phyloP scores from a whole-genome alignment of 2,113 vertebrate genomes.

The Cheirogaleus medius region DNA sequence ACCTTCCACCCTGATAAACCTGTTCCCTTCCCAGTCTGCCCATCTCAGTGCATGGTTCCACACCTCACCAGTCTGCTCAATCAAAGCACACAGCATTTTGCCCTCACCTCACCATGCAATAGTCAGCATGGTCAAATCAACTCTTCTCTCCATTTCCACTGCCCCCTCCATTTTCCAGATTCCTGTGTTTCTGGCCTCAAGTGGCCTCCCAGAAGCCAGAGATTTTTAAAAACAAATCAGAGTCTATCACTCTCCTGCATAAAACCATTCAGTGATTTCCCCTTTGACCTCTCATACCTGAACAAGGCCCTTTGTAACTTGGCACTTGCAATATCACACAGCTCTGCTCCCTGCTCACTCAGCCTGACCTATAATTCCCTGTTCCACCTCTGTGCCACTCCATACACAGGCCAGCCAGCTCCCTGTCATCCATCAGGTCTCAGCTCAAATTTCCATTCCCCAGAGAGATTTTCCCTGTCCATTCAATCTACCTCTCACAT shows the following conservation, averaged over 20 bases:
- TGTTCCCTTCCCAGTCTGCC: background rate
- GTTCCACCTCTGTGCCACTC: background rate
- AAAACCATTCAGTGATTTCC: background rate
- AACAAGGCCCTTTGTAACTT: background rate
- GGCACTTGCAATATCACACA: background rate
- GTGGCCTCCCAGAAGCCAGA: background rate
- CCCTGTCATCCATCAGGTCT: background rate
- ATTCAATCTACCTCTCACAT: background rate
- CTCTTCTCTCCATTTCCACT: background rate
- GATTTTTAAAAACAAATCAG: background rate
- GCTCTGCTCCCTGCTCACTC: background rate
- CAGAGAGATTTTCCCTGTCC: background rate
- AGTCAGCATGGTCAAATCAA: background rate
- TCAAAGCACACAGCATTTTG: background rate
- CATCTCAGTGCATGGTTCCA: background rate
- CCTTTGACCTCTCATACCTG: background rate
- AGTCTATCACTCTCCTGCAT: background rate
- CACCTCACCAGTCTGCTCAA: background rate
- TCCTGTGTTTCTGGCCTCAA: background rate
- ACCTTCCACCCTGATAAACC: background rate
- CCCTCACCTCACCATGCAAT: background rate
- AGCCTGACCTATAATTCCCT: background rate
- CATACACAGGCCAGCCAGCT: background rate
- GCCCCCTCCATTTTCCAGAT: background rate
- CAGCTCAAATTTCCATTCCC: background rate